Conservation (phyloP, 2,113 vertebrate genomes). For the Chionis minor region DNA sequence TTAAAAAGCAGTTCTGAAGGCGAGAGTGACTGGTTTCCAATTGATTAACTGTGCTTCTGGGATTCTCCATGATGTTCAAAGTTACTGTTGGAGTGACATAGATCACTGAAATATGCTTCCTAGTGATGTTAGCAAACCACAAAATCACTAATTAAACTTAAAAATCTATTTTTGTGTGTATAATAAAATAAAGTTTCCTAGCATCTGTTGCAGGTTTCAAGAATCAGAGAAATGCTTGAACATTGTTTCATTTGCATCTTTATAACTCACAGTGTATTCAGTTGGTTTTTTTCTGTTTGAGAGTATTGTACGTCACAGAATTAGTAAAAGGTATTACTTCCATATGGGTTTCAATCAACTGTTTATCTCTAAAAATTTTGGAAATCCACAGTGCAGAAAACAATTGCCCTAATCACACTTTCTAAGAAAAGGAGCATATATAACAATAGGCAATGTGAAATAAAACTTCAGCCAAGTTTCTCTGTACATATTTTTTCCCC, state of each 20-base stretch:
- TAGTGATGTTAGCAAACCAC: not conserved
- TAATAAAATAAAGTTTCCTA: not conserved
- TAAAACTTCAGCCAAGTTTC: not conserved
- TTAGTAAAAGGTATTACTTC: not conserved
- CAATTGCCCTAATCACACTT: not conserved
- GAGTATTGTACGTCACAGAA: not conserved
- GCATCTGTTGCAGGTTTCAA: not conserved
- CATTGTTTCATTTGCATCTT: not conserved
- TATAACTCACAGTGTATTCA: not conserved
- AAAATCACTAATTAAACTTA: conserved; percentile 20
- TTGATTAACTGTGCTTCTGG: conserved; percentile 21
- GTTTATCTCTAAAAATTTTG: not conserved
- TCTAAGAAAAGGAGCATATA: not conserved
- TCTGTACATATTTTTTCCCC: not conserved
- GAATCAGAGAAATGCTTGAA: not conserved
- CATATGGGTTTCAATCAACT: not conserved
- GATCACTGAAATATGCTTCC: not conserved
- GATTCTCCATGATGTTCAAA: not conserved
- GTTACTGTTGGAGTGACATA: not conserved
- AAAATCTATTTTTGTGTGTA: not conserved
- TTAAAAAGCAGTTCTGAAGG: not conserved
- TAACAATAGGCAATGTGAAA: not conserved
- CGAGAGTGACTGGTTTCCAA: not conserved
- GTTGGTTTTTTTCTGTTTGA: not conserved
- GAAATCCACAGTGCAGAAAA: not conserved